A percentile compares a stretch with the other conserved stretches of the same genome.
These are phyloP conservation scores for Xylocopa sonorina DNA, from an alignment of 1,140 invertebrate species.

Conservation along the genomic window DNA sequence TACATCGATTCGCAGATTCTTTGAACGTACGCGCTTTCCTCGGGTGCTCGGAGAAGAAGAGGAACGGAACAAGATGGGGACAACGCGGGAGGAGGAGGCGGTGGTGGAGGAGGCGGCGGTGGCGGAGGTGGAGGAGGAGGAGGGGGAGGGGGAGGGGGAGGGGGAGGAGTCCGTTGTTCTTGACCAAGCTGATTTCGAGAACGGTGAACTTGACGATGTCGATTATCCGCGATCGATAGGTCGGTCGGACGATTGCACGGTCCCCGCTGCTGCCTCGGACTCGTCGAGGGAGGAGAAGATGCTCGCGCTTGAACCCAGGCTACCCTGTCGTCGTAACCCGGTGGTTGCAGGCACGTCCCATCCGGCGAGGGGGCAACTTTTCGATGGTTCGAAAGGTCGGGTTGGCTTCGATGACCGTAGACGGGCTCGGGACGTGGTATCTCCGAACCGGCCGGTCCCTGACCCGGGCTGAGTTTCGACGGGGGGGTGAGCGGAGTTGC, in stretches of 20 bases:
- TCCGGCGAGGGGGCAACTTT: not conserved
- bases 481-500: too few species aligned
- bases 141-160: too few species aligned
- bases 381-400: too few species aligned
- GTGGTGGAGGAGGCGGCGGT: too few species aligned
- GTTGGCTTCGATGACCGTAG: conserved; percentile 47
- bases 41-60: too few species aligned
- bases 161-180: conserved; percentile 31
- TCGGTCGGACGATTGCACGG: not conserved
- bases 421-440: conserved; percentile 65
- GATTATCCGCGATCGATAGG: not conserved
- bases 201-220: conserved; percentile 2
- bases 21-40: conserved; percentile 10
- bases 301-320: conserved; percentile 22
- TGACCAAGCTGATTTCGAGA: not conserved
- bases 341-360: not conserved
- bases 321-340: conserved; percentile 10
- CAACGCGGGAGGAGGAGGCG: too few species aligned
- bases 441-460: not conserved
- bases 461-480: not conserved
- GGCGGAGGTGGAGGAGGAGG: too few species aligned
- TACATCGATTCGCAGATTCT: conserved; percentile 18
- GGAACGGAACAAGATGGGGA: too few species aligned
- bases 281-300: not conserved
- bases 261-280: not conserved